Conservation (phyloP, 2,888 invertebrate genomes). For the Barypeithes pellucidus region DNA sequence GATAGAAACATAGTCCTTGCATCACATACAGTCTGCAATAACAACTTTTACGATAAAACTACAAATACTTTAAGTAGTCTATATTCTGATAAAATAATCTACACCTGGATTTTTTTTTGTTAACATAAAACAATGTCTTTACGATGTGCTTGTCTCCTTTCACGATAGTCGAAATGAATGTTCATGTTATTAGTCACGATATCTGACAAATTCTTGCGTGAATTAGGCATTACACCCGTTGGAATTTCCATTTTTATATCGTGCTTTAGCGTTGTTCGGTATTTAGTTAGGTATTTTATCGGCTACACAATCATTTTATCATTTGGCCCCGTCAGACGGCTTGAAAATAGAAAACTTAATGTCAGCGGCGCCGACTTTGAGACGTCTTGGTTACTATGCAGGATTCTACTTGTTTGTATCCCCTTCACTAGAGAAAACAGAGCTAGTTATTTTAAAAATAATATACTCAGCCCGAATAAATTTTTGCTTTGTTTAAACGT, state of each 20-base stretch:
- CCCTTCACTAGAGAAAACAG: no score
- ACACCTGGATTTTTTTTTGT: neutral
- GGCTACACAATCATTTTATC: slow-evolving; percentile 24
- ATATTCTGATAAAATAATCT: neutral
- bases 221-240: slow-evolving; percentile 26
- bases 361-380: neutral
- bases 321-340: slow-evolving; percentile 17
- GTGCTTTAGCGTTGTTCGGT: slow-evolving; percentile 22
- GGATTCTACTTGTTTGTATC: no score
- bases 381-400: no score
- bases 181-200: slow-evolving; percentile 32
- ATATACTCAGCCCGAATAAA: no score
- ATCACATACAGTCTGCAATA: neutral
- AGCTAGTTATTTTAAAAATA: no score
- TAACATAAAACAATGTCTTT: slow-evolving; percentile 3
- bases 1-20: no score
- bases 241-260: slow-evolving; percentile 34
- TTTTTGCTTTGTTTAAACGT: no score
- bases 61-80: neutral
- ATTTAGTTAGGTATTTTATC: slow-evolving; percentile 30
- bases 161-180: slow-evolving; percentile 10
- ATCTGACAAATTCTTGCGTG: slow-evolving; percentile 28
- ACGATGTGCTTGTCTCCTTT: slow-evolving; percentile 1
- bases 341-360: slow-evolving; percentile 1
- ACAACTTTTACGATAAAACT: neutral